Evolutionary conservation across 2,797 vertebrate species (phyloP).

Genomic region (Limosa lapponica): DNA sequence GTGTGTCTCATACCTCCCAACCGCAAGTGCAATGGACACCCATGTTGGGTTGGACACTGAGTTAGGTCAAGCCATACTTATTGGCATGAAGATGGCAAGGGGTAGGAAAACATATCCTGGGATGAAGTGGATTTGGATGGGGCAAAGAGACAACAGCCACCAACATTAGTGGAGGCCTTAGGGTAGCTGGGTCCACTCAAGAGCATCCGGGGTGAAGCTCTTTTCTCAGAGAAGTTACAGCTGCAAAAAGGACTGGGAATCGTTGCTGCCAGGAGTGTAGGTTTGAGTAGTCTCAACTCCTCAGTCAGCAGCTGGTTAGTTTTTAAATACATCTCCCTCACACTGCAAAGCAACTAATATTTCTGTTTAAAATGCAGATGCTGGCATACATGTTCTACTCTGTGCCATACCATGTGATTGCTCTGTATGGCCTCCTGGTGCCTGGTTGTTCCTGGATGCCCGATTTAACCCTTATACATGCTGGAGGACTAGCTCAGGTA

Average conservation of each 20-base stretch:
- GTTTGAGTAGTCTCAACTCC: neutral
- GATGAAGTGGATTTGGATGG: neutral
- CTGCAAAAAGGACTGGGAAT: neutral
- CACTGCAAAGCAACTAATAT: neutral
- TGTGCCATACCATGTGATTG: constrained; percentile 85
- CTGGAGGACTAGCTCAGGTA: constrained; percentile 94
- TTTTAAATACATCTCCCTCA: neutral
- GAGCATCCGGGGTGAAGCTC: neutral
- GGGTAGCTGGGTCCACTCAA: neutral
- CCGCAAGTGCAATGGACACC: neutral
- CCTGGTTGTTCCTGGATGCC: constrained; percentile 94
- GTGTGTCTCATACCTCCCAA: neutral
- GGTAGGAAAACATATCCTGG: neutral
- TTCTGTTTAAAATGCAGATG: constrained; percentile 82
- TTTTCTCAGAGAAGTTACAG: neutral
- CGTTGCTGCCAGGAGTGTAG: neutral
- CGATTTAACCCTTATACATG: constrained; percentile 88
- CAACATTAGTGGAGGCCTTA: neutral
- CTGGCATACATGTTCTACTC: constrained; percentile 92
- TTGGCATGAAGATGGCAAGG: neutral
- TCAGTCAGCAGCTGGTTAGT: neutral
- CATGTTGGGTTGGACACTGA: neutral
- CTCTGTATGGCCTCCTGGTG: constrained; percentile 88
- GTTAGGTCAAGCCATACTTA: neutral
- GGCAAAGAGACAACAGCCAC: neutral